Percentiles rank a stretch among this genome's conserved stretches.
Conservation (phyloP, 2,113 vertebrate genomes). For the Tichodroma muraria region DNA sequence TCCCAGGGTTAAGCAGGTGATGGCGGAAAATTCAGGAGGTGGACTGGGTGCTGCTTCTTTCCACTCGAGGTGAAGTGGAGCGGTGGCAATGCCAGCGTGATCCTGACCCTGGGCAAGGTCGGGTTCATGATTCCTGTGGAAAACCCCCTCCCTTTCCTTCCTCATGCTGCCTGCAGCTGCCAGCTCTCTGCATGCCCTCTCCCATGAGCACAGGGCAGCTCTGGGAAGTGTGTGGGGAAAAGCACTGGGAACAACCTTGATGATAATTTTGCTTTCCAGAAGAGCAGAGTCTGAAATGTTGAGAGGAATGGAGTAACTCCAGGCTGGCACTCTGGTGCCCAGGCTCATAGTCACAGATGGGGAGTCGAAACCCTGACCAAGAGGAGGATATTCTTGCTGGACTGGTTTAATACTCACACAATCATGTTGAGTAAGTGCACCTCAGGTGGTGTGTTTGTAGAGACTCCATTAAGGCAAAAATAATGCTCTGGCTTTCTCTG, state of each 20-base stretch:
- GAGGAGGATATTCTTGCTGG: neutral
- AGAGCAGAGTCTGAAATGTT: neutral
- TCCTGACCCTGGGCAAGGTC: neutral
- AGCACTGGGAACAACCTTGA: neutral
- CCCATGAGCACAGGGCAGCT: neutral
- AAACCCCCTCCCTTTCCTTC: neutral
- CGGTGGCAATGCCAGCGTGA: rapidly evolving
- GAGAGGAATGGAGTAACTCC: neutral
- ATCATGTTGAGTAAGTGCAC: neutral
- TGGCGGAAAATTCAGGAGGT: neutral
- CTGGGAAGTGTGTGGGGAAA: neutral
- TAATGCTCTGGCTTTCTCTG: neutral
- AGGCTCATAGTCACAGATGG: neutral
- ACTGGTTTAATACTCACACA: neutral
- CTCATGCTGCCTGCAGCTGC: neutral
- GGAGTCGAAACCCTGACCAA: neutral
- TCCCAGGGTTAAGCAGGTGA: neutral
- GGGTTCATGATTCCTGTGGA: neutral
- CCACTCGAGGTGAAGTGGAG: neutral
- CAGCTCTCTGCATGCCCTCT: neutral
- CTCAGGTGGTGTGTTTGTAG: neutral
- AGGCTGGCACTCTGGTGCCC: rapidly evolving
- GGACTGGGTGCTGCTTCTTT: neutral
- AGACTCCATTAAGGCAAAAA: neutral
- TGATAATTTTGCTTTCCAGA: neutral